A percentile compares a stretch with the other conserved stretches of the same genome.
These are phyloP conservation scores for Hydrotaea cyrtoneurina DNA, from an alignment of 2,888 invertebrate species.

Conservation along the genomic window DNA sequence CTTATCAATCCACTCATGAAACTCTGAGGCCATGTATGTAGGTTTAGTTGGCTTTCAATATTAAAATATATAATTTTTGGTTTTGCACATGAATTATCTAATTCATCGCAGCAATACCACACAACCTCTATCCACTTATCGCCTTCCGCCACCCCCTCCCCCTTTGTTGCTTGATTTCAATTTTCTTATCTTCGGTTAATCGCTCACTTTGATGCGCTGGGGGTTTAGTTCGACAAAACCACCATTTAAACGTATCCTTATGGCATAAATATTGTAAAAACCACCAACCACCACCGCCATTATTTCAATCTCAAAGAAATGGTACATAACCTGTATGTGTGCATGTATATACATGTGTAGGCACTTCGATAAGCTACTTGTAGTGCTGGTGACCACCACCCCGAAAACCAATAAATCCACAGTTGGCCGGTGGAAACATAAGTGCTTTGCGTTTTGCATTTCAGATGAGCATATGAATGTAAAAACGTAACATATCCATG, in stretches of 20 bases:
- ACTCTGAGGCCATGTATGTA: no score
- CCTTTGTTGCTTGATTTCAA: not conserved
- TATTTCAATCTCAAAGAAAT: not conserved
- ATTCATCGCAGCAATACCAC: not conserved
- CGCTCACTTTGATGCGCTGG: not conserved
- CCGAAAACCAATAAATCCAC: not conserved
- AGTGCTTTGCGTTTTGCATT: constrained; percentile 25
- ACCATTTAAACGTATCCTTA: not conserved
- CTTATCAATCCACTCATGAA: no score
- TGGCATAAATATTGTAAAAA: constrained; percentile 11
- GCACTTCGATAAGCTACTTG: not conserved
- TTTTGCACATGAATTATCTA: not conserved
- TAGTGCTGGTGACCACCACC: not conserved
- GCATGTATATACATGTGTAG: not conserved
- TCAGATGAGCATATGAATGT: not conserved
- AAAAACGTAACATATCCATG: constrained; percentile 1
- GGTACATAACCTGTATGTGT: not conserved
- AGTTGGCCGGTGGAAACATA: constrained; percentile 4
- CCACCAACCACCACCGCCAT: constrained; percentile 11
- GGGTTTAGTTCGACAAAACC: not conserved
- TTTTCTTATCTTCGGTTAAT: not conserved
- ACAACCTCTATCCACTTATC: not conserved
- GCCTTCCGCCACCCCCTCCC: not conserved
- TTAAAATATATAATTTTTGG: not conserved
- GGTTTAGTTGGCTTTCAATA: not conserved